Evolutionary conservation across 2,797 vertebrate genomes (phyloP), one percentile per base, ranked within the genome.

Genomic region (Oreochromis mossambicus): DNA sequence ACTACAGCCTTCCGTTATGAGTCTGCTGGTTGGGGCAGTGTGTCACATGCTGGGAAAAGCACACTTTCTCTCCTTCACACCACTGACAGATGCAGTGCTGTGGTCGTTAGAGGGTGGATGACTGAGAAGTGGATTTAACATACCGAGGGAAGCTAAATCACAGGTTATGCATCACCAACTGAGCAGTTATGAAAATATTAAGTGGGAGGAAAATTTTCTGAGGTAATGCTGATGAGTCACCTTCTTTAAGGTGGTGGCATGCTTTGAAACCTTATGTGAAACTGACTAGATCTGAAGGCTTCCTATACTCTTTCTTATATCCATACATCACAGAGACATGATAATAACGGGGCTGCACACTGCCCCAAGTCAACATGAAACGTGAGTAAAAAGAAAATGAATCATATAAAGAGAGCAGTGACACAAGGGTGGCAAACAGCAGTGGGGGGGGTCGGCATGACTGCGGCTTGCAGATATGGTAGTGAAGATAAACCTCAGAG

Each of bases 1-100:
- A 93, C 92, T 86, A 19, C 83, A 90, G 87, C 58, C 75, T 90
- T 91, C 87, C 81, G 32, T 83, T 89, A 86, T 81, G 86, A 90
- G 83, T 77, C 84, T 78, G 56, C 83, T 78, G 89, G 54, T 84
- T 50, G 14, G 84, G 83, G 77, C 84, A 88, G 50, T 83, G 87
- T 89, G 90, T 89, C 89, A 90, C 83, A 82, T 29, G 83, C 79
- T 78, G 56, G 36, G 79, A 79, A 81, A 75, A 61, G 26, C 14
- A 24, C 63, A 80, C 48, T 50, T 21, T 66, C 29, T 75, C 76
- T 79, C 76, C 80, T 81, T 77, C 78, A 61, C 61, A 26, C 38
- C 55, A 21, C 38, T 51, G 48, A 73, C 82, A 79, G 85, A 85
- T 56, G 55, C 3, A 2, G 36, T 2, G 12, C 83, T 48, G 58